These are phyloP conservation scores for Drosophila lacicola DNA, from an alignment of 2,888 invertebrate genomes.

Conservation along the genomic window DNA sequence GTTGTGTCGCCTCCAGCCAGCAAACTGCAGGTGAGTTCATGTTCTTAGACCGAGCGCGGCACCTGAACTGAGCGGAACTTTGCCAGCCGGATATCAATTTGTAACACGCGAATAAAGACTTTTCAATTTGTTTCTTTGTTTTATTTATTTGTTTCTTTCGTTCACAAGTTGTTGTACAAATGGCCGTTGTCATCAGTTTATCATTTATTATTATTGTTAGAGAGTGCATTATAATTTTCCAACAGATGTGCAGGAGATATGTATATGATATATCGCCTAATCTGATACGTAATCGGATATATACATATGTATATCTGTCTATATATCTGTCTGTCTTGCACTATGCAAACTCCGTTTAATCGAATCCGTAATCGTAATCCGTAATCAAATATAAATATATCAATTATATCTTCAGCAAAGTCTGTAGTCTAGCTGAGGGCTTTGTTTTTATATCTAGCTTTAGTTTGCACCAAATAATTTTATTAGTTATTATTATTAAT, in stretches of 20 bases:
- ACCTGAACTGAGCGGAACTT: neutral
- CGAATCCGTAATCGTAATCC: too few relatives aligned
- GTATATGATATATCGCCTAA: too few relatives aligned
- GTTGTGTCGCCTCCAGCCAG: conserved; percentile 89
- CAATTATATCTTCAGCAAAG: too few relatives aligned
- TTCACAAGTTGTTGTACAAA: neutral
- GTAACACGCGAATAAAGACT: conserved; percentile 60
- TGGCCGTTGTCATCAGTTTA: conserved; percentile 4
- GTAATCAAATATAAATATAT: too few relatives aligned
- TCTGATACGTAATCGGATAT: too few relatives aligned
- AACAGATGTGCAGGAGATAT: neutral
- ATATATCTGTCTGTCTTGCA: too few relatives aligned
- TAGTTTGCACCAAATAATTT: too few relatives aligned
- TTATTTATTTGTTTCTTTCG: conserved; percentile 15
- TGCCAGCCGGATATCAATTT: conserved; percentile 31
- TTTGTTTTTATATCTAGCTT: too few relatives aligned
- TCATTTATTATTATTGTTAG: conserved; percentile 9
- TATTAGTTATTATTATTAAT: too few relatives aligned
- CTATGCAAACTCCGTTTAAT: too few relatives aligned
- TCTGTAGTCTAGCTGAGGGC: too few relatives aligned
- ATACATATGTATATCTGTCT: too few relatives aligned
- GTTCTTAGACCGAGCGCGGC: neutral
- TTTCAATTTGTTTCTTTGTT: conserved; percentile 24
- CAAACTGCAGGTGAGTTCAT: conserved; percentile 84
- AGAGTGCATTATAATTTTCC: neutral